Evolutionary conservation across 2,888 invertebrate species (phyloP), one percentile per base, ranked within the genome.

Genomic region (Candidula unifasciata): DNA sequence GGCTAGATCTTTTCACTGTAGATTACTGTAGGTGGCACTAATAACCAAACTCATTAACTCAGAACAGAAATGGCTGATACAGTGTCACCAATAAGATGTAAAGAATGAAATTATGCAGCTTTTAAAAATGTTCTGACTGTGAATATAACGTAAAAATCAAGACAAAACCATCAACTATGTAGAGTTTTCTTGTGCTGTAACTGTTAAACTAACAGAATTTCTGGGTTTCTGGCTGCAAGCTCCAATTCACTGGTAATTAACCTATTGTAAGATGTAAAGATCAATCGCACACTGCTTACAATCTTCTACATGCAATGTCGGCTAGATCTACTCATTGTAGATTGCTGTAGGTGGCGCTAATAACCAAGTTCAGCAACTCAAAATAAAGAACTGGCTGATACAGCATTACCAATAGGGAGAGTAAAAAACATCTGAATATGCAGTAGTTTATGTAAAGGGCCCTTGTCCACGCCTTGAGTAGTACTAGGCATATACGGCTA

Each of bases 11-110:
- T 21, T 52, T 35, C 44, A 44, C 44, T 44, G 13, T 10, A 69
- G n/a, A n/a, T 84, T 87, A 60, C 52, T 87, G 81, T 87, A 81
- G 86, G 87, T 86, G 86, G 79, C 80, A 85, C 24, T 27, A 83
- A 82, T 82, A 85, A 64, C 82, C 79, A 60, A 64, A 37, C 24
- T 66, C 54, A 37, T 69, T 35, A 69, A n/a, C 57, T 79, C 69
- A 54, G 80, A 74, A 54, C 52, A 30, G 37, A 54, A 79, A 44
- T 21, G 77, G 74, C 64, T 74, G 74, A 83, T 85, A 82, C 74
- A 69, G 24, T 73, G 30, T 73, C 74, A 69, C 82, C 66, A 76
- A 57, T 24, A 60, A 60, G 13, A 21, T 5, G 21, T 13, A 60
- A 60, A 44, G 60, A 60, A 24, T 21, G 21, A n/a, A 18, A 5